Evolutionary conservation across 1,140 invertebrate genomes (phyloP).

Genomic region (Rhyacophila brunnea): DNA sequence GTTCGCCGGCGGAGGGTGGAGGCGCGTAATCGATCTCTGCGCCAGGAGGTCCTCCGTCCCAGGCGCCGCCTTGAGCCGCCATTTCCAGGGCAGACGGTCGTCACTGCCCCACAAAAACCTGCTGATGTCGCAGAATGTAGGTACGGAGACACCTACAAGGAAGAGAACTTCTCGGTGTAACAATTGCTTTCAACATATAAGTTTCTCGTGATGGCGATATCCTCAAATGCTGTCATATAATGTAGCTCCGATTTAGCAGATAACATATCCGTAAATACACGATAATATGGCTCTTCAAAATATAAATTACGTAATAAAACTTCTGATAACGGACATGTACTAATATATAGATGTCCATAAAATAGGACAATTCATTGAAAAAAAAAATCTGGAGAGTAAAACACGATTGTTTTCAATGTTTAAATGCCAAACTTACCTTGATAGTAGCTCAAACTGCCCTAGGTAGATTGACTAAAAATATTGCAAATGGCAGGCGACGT

Average conservation of each 20-base stretch:
- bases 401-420: too few species aligned
- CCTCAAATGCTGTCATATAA: conserved; percentile 11
- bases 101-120: conserved; percentile 47
- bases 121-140: conserved; percentile 52
- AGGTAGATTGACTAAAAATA: too few species aligned
- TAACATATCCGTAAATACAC: not conserved
- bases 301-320: not conserved
- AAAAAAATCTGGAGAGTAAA: too few species aligned
- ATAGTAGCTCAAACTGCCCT: too few species aligned
- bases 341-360: too few species aligned
- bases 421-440: too few species aligned
- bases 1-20: not conserved
- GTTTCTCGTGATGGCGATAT: conserved; percentile 8
- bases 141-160: conserved; percentile 58
- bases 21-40: conserved; percentile 43
- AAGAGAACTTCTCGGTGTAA: conserved; percentile 58
- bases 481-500: too few species aligned
- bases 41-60: conserved; percentile 52
- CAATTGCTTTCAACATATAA: conserved; percentile 23
- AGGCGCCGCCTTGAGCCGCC: conserved; percentile 38
- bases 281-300: not conserved
- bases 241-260: not conserved
- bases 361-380: too few species aligned
- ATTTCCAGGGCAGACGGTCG: conserved; percentile 49
- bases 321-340: too few species aligned